Evolutionary conservation across 2,888 invertebrate genomes (phyloP), one percentile per base, ranked within the genome.

Genomic region (Pristionchus exspectatus): DNA sequence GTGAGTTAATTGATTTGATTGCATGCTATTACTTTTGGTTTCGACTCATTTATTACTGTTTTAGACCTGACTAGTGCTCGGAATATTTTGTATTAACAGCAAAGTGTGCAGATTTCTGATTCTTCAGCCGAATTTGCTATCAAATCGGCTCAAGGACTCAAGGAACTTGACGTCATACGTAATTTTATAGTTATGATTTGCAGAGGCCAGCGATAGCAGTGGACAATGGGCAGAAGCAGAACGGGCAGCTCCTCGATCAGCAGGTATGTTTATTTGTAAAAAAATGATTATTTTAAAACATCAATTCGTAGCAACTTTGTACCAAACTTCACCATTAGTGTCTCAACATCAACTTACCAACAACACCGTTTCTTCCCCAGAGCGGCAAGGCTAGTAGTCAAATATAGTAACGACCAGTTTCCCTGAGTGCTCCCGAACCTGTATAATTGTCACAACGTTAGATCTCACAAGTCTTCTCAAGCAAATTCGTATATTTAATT

Each of bases 231-330:
- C 50, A 44, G 59, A 87, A 87, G 27, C 66, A 87, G 87, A 69
- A 87, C 33, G 87, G 30, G 33, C 87, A 87, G 21, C 14, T 87
- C 12, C 69, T 87, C n/a, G 87, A 87, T 27, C 87, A 87, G 24
- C 87, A 87, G 87, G 87, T 87, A 18, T 59, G 21, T 59, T 24
- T 3, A 59, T 24, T 59, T 59, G 24, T 24, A 59, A 59, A 21
- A 59, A 59, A 16, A 59, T 3, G 59, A n/a, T n/a, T 18, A 4
- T 21, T 59, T 59, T 14, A 2, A 21, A 4, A 21, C 59, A 21
- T 59, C 2, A 59, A 59, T 7, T 21, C 18, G 59, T 59, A 59
- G 2, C 18, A 59, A 2, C 18, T 4, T 38, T 2, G 59, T 59
- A 59, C 4, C 14, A 59, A 21, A 59, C 21, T 14, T 59, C 21